Evolutionary conservation across 2,113 vertebrate species (phyloP).

Genomic region (Gorsachius goisagi): DNA sequence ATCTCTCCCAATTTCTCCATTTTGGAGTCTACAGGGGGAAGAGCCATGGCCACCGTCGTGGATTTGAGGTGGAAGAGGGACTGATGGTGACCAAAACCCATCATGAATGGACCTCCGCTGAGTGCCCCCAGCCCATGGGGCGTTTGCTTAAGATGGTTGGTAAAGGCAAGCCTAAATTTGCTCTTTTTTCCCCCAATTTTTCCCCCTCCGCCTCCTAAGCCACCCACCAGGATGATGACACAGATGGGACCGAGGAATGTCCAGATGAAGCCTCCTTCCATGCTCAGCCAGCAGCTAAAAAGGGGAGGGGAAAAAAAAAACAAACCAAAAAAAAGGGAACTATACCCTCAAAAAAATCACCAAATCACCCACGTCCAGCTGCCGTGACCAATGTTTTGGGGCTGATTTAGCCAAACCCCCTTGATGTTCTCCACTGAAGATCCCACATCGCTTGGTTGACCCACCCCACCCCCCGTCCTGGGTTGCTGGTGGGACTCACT

Average conservation of each 20-base stretch:
- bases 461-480: rapidly evolving
- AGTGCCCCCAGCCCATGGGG: background rate
- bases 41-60: rapidly evolving
- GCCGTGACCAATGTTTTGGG: background rate
- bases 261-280: constrained; percentile 55
- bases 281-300: constrained; percentile 74
- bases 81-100: rapidly evolving
- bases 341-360: background rate
- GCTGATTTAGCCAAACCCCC: background rate
- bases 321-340: background rate
- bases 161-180: background rate
- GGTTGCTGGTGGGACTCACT: background rate
- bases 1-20: too few relatives aligned
- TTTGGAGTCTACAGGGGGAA: too few relatives aligned
- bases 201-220: background rate
- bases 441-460: background rate
- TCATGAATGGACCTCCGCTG: background rate
- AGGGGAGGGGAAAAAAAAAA: too few relatives aligned
- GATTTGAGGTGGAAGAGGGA: background rate
- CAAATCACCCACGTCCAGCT: rapidly evolving
- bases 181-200: background rate
- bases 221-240: constrained; percentile 64
- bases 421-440: rapidly evolving
- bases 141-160: background rate
- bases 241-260: constrained; percentile 70